These are phyloP conservation scores for Nymphicus hollandicus DNA, from an alignment of 2,113 vertebrate species.

Conservation along the genomic window DNA sequence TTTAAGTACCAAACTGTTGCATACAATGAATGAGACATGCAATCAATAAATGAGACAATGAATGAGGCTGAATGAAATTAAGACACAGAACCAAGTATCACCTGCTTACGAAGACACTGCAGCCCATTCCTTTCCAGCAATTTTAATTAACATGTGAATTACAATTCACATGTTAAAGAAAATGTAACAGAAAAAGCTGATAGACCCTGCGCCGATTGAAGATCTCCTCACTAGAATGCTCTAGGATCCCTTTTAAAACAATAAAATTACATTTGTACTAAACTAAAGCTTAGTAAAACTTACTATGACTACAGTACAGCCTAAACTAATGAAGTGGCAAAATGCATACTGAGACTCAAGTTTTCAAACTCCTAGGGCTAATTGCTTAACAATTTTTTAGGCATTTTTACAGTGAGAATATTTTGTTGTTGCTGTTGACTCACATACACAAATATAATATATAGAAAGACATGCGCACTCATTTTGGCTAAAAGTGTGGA, in stretches of 20 bases:
- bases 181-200: not conserved
- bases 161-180: not conserved
- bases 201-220: not conserved
- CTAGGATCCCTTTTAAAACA: not conserved
- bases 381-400: not conserved
- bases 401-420: not conserved
- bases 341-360: not conserved
- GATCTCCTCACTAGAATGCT: not conserved
- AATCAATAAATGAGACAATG: not conserved
- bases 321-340: not conserved
- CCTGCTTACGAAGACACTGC: not conserved
- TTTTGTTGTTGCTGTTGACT: not conserved
- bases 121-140: not conserved
- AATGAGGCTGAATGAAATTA: not conserved
- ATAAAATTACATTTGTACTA: not conserved
- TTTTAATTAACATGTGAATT: not conserved
- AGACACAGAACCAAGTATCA: not conserved
- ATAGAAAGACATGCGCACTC: not conserved
- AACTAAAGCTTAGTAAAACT: not conserved
- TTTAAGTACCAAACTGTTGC: not conserved
- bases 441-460: not conserved
- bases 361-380: not conserved
- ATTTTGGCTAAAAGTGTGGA: not conserved
- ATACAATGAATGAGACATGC: not conserved
- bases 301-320: not conserved